Evolutionary conservation across 2,888 invertebrate species (phyloP).

Genomic region (Sinelater perroti): DNA sequence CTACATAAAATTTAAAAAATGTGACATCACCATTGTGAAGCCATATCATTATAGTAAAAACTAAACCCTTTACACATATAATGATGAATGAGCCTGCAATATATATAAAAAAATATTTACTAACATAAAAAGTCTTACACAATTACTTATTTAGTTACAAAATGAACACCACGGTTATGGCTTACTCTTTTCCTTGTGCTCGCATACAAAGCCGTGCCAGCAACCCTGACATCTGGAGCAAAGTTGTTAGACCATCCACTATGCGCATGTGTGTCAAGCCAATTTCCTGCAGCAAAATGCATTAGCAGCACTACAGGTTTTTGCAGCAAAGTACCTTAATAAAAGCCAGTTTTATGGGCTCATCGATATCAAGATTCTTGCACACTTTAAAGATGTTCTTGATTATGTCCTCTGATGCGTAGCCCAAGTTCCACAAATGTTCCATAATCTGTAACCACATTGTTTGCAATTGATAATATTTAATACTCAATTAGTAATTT

Average conservation of each 20-base stretch:
- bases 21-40: no score
- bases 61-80: no score
- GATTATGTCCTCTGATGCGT: conserved; percentile 96
- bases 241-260: conserved; percentile 85
- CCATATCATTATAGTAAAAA: no score
- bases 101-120: no score
- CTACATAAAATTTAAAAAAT: no score
- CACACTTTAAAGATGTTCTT: conserved; percentile 93
- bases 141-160: no score
- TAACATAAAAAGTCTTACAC: no score
- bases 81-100: no score
- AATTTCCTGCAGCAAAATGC: conserved; percentile 74
- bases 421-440: conserved; percentile 92
- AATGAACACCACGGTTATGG: background rate
- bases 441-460: conserved; percentile 72
- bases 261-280: conserved; percentile 90
- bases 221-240: conserved; percentile 91
- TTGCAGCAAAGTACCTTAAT: conserved; percentile 69
- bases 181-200: conserved; percentile 35
- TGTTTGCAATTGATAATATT: conserved; percentile 27
- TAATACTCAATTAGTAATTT: conserved; percentile 2
- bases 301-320: background rate
- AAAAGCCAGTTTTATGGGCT: conserved; percentile 83
- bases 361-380: conserved; percentile 84
- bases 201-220: conserved; percentile 80